Conservation (phyloP, 2,113 vertebrate genomes). For the Anguilla rostrata region DNA sequence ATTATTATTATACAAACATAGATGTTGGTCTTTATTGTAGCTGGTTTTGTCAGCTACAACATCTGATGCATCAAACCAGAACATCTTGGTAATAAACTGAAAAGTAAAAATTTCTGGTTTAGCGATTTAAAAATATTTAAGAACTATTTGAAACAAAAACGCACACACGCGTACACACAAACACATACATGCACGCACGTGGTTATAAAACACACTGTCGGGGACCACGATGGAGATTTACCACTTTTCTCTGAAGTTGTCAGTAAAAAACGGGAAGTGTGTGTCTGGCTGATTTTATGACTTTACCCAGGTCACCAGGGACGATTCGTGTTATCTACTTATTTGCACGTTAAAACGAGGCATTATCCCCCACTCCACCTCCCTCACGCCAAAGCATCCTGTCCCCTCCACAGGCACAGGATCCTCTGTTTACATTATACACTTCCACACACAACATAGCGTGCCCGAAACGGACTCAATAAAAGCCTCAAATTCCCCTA, state of each 20-base stretch:
- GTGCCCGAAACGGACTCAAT: conserved; percentile 66
- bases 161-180: not conserved
- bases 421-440: conserved; percentile 60
- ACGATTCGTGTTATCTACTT: not conserved
- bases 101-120: too few species aligned
- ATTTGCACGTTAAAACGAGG: not conserved
- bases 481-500: conserved; percentile 55
- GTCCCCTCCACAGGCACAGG: conserved; percentile 44
- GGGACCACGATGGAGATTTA: not conserved
- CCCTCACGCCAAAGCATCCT: not conserved
- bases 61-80: too few species aligned
- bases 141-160: not conserved
- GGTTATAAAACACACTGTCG: not conserved
- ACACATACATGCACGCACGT: not conserved
- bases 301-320: not conserved
- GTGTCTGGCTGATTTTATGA: not conserved
- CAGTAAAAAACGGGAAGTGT: not conserved
- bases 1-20: not conserved
- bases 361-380: not conserved
- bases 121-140: not conserved
- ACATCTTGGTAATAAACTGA: too few species aligned
- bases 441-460: conserved; percentile 68
- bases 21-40: too few species aligned
- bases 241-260: not conserved
- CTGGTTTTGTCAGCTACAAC: too few species aligned